A percentile compares a stretch with the other conserved stretches of the same genome.
These are phyloP conservation scores for Sipha maydis DNA, from an alignment of 2,888 invertebrate species.

Conservation along the genomic window DNA sequence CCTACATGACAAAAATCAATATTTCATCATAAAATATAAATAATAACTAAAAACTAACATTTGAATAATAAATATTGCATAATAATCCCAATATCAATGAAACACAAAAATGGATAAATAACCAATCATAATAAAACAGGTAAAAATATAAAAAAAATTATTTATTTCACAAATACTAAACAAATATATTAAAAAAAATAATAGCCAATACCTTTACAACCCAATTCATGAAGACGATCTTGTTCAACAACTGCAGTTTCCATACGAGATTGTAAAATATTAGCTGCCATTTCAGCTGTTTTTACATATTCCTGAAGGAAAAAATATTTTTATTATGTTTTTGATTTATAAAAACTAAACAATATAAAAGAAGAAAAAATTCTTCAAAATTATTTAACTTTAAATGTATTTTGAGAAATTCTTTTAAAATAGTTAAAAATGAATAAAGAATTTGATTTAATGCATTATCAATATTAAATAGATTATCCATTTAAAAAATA, in stretches of 20 bases:
- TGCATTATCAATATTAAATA: too few relatives aligned
- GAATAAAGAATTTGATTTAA: too few relatives aligned
- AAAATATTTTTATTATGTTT: constrained; percentile 60
- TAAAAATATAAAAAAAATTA: not conserved
- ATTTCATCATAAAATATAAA: constrained; percentile 4
- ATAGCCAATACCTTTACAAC: constrained; percentile 61
- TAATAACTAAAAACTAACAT: not conserved
- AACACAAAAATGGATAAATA: not conserved
- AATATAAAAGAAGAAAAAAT: not conserved
- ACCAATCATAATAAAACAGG: not conserved
- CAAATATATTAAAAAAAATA: not conserved
- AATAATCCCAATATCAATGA: not conserved
- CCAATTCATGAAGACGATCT: constrained; percentile 73
- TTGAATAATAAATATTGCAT: not conserved
- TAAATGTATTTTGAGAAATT: too few relatives aligned
- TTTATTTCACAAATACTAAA: not conserved
- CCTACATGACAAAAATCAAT: constrained; percentile 71
- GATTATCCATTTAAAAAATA: too few relatives aligned
- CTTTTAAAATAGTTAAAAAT: too few relatives aligned
- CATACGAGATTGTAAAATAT: constrained; percentile 81
- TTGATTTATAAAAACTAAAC: not conserved
- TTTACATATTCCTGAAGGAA: constrained; percentile 70
- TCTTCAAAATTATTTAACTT: too few relatives aligned
- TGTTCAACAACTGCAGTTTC: constrained; percentile 79
- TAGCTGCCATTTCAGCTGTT: constrained; percentile 77